Conservation (phyloP, 2,113 vertebrate species). For the Copsychus sechellarum region DNA sequence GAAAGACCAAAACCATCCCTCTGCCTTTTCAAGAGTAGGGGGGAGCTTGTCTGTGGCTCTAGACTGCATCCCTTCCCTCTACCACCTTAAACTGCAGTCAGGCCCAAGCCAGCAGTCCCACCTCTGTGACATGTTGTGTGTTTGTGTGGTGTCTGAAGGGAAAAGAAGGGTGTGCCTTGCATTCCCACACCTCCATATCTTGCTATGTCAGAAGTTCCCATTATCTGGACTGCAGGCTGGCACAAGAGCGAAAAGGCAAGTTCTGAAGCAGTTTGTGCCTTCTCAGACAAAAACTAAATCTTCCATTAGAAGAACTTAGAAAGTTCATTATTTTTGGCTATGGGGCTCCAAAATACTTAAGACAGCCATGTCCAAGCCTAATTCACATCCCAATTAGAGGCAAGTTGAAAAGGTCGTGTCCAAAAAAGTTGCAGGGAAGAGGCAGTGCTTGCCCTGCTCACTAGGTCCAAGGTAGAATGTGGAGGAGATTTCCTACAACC, state of each 20-base stretch:
- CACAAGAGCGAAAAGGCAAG: background rate
- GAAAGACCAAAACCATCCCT: background rate
- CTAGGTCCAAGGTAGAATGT: rapidly evolving
- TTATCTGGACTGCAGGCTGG: background rate
- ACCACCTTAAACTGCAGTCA: rapidly evolving
- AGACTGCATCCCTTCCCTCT: background rate
- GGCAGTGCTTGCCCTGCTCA: background rate
- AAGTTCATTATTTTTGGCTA: background rate
- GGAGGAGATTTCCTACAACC: background rate
- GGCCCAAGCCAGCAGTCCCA: background rate
- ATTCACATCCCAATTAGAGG: background rate
- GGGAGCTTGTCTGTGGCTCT: background rate
- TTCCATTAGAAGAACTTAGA: background rate
- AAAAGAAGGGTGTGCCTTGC: background rate
- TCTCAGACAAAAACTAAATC: background rate
- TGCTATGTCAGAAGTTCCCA: rapidly evolving
- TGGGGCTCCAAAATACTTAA: background rate
- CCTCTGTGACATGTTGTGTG: background rate
- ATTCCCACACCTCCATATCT: rapidly evolving
- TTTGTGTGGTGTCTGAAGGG: background rate
- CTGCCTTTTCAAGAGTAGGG: background rate
- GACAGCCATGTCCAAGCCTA: rapidly evolving
- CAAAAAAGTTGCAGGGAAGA: background rate
- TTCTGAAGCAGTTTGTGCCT: background rate
- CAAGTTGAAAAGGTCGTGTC: rapidly evolving